Evolutionary conservation across 2,888 invertebrate species (phyloP).

Genomic region (Drosophila anomelani): DNA sequence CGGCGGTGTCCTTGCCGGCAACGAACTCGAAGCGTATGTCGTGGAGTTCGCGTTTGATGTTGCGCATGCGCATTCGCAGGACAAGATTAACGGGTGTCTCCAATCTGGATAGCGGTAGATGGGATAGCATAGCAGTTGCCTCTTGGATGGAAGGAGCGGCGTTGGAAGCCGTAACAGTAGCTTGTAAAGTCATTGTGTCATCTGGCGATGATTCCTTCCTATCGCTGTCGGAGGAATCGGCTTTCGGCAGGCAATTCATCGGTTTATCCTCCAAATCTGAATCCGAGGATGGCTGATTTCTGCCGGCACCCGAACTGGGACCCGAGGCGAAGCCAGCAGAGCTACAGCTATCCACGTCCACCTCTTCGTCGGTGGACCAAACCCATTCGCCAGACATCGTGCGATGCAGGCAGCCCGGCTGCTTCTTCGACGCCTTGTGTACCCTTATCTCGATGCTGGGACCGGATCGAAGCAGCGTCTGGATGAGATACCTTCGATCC

Average conservation of each 20-base stretch:
- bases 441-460: slow-evolving; percentile 95
- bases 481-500: slow-evolving; percentile 94
- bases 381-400: slow-evolving; percentile 99
- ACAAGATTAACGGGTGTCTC: slow-evolving; percentile 90
- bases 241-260: slow-evolving; percentile 87
- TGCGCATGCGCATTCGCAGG: slow-evolving; percentile 91
- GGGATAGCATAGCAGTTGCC: slow-evolving; percentile 59
- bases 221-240: slow-evolving; percentile 87
- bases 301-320: slow-evolving; percentile 80
- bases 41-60: slow-evolving; percentile 95
- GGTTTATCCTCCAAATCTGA: slow-evolving; percentile 87
- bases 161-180: accelerated
- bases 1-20: slow-evolving; percentile 93
- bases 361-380: slow-evolving; percentile 98
- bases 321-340: slow-evolving; percentile 7
- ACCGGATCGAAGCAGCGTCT: slow-evolving; percentile 93
- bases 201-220: slow-evolving; percentile 85
- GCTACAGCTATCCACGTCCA: slow-evolving; percentile 91
- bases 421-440: slow-evolving; percentile 92
- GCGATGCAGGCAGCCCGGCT: slow-evolving; percentile 94
- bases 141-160: slow-evolving; percentile 40
- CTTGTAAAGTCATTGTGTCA: slow-evolving; percentile 57
- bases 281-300: slow-evolving; percentile 85
- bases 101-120: slow-evolving; percentile 55
- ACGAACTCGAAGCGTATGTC: slow-evolving; percentile 99